Base-by-base conservation (phyloP, 2,888 invertebrate species). In the Aporophyla nigra region DNA sequence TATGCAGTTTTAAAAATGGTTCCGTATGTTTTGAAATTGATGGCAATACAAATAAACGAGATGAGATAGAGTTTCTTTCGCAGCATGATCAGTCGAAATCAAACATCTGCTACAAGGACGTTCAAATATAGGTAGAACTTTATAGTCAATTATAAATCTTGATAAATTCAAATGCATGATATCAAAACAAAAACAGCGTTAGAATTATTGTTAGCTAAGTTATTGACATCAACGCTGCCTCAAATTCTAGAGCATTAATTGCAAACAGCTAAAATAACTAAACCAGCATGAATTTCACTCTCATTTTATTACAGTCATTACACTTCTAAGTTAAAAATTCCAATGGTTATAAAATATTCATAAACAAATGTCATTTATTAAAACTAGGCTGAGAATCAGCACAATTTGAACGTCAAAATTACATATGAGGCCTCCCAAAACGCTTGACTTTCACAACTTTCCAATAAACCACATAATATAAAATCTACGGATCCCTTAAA, bases 401-500 rank as follows among this genome's bases (percentile, higher is more conserved):
- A 58, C 27, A 27, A 16, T 24, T 9, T 46, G 43, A 46, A 56
- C 24, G 6, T 24, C 5, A 56, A 16, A 58, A 27, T 27, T 58
- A 58, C 27, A 27, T 14, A 24, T 14, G 56, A 24, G 2, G 14
- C 14, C 5, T 6, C 5, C 24, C 27, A 58, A 58, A 27, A 27
- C 27, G 27, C 58, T 12, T 5, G 12, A 12, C 7, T 7, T 24
- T 56, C 56, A 54, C 14, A 14, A 24, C 27, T 19, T 19, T 10
- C 6, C 6, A 59, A 19, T 27, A 1, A 12, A 54, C 10, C 10
- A 27, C 62, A 27, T 43, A 10, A 46, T 67, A 40, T 49, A 12
- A 46, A 24, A 21, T n/a, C 12, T 33, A 65, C 73, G 40, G 82
- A 70, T 27, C 74, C 59, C 65, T n/a, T 72, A 82, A 76, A 63